Evolutionary conservation across 1,140 invertebrate genomes (phyloP).

Genomic region (Mycetomoellerius zeteki): DNA sequence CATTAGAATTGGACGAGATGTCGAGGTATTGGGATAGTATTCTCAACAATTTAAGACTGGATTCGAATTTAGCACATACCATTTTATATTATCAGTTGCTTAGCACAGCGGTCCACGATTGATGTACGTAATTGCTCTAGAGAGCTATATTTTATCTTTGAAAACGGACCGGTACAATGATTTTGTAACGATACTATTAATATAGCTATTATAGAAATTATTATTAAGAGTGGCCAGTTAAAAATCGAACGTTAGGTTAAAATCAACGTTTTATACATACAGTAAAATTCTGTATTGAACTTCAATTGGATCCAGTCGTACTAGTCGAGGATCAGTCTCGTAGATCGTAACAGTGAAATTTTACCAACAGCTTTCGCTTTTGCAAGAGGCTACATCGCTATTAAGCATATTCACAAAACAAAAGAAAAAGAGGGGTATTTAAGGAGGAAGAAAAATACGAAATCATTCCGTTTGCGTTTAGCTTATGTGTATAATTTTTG

Average conservation of each 20-base stretch:
- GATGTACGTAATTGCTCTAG: conserved; percentile 30
- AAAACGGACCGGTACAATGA: not conserved
- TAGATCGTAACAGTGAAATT: conserved; percentile 30
- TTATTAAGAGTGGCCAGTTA: not conserved
- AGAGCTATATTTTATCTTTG: not conserved
- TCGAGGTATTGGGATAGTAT: conserved; percentile 34
- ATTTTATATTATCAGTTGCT: conserved; percentile 12
- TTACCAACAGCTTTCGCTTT: conserved; percentile 55
- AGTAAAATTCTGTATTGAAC: not conserved
- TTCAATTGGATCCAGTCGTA: not conserved
- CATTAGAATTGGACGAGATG: conserved; percentile 51
- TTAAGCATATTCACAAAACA: conserved; percentile 27
- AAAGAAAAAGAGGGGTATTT: not conserved
- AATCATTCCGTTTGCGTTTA: conserved; percentile 78
- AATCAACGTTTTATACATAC: not conserved
- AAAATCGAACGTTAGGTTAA: not conserved
- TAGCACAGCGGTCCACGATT: conserved; percentile 12
- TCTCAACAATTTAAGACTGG: conserved; percentile 63
- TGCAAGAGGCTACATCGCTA: conserved; percentile 59
- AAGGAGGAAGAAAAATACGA: conserved; percentile 44
- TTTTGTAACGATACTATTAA: not conserved
- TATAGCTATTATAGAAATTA: not conserved
- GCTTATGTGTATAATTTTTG: conserved; percentile 75
- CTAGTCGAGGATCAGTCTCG: conserved; percentile 30
- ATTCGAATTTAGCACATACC: conserved; percentile 56